phyloP scores from a whole-genome alignment of 2,113 vertebrate species.

The Callorhinus ursinus region DNA sequence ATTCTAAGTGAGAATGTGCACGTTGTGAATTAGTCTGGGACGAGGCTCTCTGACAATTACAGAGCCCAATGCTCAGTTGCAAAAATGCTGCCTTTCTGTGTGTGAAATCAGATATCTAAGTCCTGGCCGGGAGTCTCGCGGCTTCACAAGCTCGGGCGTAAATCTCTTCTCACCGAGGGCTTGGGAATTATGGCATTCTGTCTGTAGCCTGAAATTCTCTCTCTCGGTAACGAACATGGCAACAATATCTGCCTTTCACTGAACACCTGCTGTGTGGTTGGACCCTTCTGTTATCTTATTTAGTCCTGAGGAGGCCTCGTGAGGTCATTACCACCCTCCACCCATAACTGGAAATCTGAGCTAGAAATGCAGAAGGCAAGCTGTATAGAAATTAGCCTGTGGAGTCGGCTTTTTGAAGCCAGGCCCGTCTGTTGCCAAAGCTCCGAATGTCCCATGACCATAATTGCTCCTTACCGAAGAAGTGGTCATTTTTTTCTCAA shows the following conservation, averaged over 20 bases:
- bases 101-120: neutral
- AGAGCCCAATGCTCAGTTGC: accelerated
- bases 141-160: neutral
- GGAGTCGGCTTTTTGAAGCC: neutral
- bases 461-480: neutral
- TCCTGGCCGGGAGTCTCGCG: neutral
- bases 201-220: neutral
- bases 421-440: neutral
- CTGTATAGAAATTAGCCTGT: neutral
- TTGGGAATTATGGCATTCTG: neutral
- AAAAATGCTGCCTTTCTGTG: neutral
- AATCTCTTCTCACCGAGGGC: neutral
- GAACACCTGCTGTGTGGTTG: neutral
- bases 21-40: neutral
- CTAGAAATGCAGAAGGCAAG: neutral
- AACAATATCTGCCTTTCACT: too few relatives aligned
- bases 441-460: neutral
- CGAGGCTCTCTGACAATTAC: neutral
- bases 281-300: neutral
- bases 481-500: neutral
- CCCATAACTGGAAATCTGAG: neutral
- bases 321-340: neutral
- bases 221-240: neutral
- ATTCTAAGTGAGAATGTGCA: neutral
- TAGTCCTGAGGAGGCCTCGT: neutral